Evolutionary conservation across 2,113 vertebrate species (phyloP).

Genomic region (Chionis minor): DNA sequence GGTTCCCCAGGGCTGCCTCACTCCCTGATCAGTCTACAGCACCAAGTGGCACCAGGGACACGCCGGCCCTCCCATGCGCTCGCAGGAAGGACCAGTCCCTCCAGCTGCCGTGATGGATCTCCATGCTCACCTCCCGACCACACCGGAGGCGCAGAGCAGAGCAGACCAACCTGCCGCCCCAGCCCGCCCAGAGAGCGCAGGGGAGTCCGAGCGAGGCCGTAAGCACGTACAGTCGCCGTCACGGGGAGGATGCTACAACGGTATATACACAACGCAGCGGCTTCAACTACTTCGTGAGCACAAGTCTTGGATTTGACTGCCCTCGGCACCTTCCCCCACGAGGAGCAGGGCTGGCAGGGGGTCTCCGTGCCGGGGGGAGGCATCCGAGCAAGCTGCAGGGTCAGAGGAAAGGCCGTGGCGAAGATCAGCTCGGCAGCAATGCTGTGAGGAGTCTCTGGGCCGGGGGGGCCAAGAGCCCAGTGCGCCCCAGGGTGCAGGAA

Average conservation of each 20-base stretch:
- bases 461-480: not conserved
- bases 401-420: constrained; percentile 20
- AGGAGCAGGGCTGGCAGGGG: not conserved
- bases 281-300: not conserved
- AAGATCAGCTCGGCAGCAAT: constrained; percentile 22
- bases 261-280: not conserved
- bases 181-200: not conserved
- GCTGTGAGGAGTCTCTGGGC: constrained; percentile 41
- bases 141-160: not conserved
- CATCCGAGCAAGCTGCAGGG: not conserved
- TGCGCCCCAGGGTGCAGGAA: not conserved
- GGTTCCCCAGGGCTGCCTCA: not conserved
- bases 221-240: not conserved
- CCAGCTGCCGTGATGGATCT: not conserved
- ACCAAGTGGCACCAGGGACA: not conserved
- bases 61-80: accelerated
- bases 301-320: not conserved
- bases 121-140: not conserved
- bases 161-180: not conserved
- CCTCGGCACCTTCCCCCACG: not conserved
- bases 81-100: not conserved
- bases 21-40: not conserved
- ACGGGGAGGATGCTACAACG: not conserved
- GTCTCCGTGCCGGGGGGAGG: not conserved
- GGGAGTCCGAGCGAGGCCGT: not conserved